Base-by-base conservation (phyloP, 2,797 vertebrate genomes). In the Myiotriccus ornatus region DNA sequence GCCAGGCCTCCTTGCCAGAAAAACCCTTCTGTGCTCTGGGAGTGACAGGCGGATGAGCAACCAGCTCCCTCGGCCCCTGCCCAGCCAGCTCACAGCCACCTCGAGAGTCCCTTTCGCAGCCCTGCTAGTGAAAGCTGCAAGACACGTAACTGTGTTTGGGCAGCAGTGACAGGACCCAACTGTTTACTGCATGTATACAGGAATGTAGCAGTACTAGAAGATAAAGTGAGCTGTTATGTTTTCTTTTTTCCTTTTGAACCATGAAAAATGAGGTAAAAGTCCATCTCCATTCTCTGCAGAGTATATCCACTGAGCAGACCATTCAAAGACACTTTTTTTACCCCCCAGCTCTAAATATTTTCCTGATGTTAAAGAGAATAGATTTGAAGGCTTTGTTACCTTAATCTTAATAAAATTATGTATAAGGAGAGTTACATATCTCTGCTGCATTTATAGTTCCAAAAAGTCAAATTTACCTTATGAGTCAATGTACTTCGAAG, bases 41-140 rank as follows among this genome's bases (percentile, higher is more conserved):
- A 77, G 23, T 2, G 55, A 34, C 43, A 56, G 52, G 65, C 6
- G 2, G 53, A 32, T 3, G 8, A 83, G 65, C 1, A 1, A 53
- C 27, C 59, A 21, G 43, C 5, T 41, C 67, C 47, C 0, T 0
- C 1, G 0, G 32, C 27, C 39, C 22, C 25, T 35, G 68, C 21
- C 41, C 60, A 44, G 50, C 44, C 43, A 14, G 47, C 59, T 52
- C 9, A 2, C 32, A 37, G 44, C 46, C 18, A 2, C 8, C 15
- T 27, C 44, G 39, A 60, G 50, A 23, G 41, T 19, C 30, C 34
- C 43, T 20, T 22, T 32, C 0, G 0, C 32, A 21, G 74, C 12
- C 34, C 55, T 62, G 18, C 5, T 8, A 10, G 24, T 4, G 4
- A 62, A 32, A 64, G 39, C 46, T 52, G 23, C 2, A 22, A 39